Base-by-base conservation (phyloP, 2,888 invertebrate species). In the Fabriciana adippe region DNA sequence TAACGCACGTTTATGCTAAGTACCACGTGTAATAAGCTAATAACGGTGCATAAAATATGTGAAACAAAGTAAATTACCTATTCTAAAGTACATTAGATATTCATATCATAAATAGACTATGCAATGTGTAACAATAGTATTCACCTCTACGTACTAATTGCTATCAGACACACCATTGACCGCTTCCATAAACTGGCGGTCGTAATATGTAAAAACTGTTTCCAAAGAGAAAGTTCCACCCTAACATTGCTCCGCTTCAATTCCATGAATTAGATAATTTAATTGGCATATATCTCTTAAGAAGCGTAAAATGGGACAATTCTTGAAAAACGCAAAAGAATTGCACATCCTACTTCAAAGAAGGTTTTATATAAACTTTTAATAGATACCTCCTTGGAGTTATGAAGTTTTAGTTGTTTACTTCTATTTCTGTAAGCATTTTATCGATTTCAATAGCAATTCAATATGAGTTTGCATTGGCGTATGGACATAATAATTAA, bases 61-160 rank as follows among this genome's bases (percentile, higher is more conserved):
- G 26, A 41, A 41, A 2, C 11, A 35, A 35, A 35, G 35, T 11
- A 26, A 26, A 26, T 8, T 41, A 35, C 6, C 2, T 41, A 11
- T 41, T 41, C 35, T 11, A 41, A 41, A 41, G 11, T 31, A 59
- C 48, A 59, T 59, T 59, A 59, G 26, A 59, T 59, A 59, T 59
- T 59, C 59, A 59, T 26, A 59, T 31, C 31, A 59, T 59, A 47
- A 59, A 59, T 59, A 59, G 59, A 59, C 59, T 59, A 47, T 59
- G 59, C 26, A 59, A 59, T 59, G 47, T 59, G 59, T 59, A 59
- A 59, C 59, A 59, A 59, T 59, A 31, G 48, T 48, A 59, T 59
- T 59, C 59, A 48, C 14, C n/a, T 59, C 48, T 59, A 26, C 59
- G 59, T 59, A 31, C 59, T 48, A 31, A 59, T 59, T 59, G 14